Base-by-base conservation (phyloP, 2,888 invertebrate species). In the Aplocera efformata region DNA sequence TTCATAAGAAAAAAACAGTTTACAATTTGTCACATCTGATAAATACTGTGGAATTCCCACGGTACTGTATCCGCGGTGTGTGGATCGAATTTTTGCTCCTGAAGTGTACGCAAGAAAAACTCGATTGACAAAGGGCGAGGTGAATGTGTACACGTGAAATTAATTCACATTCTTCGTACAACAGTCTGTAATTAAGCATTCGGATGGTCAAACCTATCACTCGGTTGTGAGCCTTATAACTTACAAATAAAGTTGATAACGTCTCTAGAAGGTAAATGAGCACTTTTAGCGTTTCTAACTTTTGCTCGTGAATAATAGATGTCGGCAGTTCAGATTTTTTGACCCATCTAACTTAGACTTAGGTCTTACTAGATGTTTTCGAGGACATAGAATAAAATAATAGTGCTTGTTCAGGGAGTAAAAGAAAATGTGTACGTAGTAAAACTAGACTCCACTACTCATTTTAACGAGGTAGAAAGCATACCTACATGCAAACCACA, bases 101-200 rank as follows among this genome's bases (percentile, higher is more conserved):
- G 31, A 47, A 58, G 47, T 54, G 40, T 44, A 60, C 11, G 41
- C 39, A 46, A 42, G 39, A 56, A 59, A 67, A 67, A 60, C 59
- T 53, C 53, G 60, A 59, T 58, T 64, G 60, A 63, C 65, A 64
- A 38, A 40, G 44, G 40, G 34, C 40, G 37, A 42, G 39, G 46
- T 36, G 61, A 48, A 54, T 55, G 59, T 48, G 48, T 53, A 50
- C 46, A 51, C 42, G 48, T 51, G 51, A 45, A 22, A 53, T 63
- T 61, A 60, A 62, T 67, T 62, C 58, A 59, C 61, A 62, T 65
- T 69, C 54, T 56, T 60, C 48, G 32, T 44, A 39, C 42, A 49
- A 55, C 50, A 50, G 42, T 54, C 42, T 35, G 54, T 53, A 63
- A 68, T 67, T 61, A 67, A 56, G 34, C 39, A 50, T 47, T 43